phyloP scores from a whole-genome alignment of 1,140 invertebrate genomes.

The Conopomorpha cramerella region DNA sequence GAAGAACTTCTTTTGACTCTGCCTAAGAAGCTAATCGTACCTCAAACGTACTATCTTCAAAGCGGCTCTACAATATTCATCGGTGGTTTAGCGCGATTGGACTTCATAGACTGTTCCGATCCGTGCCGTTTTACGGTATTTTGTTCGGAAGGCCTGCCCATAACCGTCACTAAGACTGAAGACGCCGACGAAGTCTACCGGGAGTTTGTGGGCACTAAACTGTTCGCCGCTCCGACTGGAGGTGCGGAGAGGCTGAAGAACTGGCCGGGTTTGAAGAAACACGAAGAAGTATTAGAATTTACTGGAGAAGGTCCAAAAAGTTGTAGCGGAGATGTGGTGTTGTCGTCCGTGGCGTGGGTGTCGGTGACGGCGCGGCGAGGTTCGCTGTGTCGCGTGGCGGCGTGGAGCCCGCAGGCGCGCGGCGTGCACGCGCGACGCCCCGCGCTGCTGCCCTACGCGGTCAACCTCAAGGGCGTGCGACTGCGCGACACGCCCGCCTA shows the following conservation, averaged over 20 bases:
- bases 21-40: constrained; percentile 71
- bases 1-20: constrained; percentile 81
- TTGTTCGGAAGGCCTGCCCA: constrained; percentile 72
- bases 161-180: constrained; percentile 72
- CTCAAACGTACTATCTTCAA: constrained; percentile 73
- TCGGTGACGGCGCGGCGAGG: constrained; percentile 44
- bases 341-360: constrained; percentile 78
- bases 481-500: constrained; percentile 69
- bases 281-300: constrained; percentile 54
- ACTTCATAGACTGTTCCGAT: constrained; percentile 62
- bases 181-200: constrained; percentile 77
- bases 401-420: constrained; percentile 77
- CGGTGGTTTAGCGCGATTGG: constrained; percentile 81
- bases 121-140: constrained; percentile 79
- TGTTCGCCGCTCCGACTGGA: constrained; percentile 72
- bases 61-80: constrained; percentile 75
- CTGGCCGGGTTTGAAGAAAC: constrained; percentile 71
- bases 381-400: constrained; percentile 60
- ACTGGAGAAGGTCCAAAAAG: constrained; percentile 50
- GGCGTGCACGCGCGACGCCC: constrained; percentile 76
- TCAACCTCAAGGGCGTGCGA: constrained; percentile 70
- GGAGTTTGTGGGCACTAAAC: constrained; percentile 68
- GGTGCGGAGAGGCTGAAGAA: constrained; percentile 64
- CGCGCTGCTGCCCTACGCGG: constrained; percentile 70
- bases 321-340: constrained; percentile 74